A percentile compares a stretch with the other conserved stretches of the same genome.
Conservation (phyloP, 2,888 invertebrate genomes). For the Campoplex nolae region DNA sequence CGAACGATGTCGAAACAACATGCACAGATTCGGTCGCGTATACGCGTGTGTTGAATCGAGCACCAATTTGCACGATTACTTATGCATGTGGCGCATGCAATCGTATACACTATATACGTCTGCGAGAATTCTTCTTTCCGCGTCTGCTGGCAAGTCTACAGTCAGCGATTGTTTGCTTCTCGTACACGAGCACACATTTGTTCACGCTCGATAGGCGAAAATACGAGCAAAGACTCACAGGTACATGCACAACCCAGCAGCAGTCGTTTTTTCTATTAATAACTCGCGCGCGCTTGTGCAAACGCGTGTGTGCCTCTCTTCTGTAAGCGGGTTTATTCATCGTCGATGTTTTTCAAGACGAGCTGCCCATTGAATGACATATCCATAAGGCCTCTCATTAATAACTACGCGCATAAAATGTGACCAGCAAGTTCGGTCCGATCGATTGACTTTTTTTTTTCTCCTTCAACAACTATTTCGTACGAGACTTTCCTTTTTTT, state of each 20-base stretch:
- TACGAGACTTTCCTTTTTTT: not conserved
- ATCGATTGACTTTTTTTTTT: not conserved
- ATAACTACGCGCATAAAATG: not conserved
- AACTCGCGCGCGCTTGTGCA: not conserved
- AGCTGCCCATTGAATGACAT: not conserved
- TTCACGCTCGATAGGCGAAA: constrained; percentile 7
- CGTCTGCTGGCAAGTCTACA: constrained; percentile 10
- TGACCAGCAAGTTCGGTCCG: not conserved
- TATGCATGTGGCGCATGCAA: constrained; percentile 7
- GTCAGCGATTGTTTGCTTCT: not conserved
- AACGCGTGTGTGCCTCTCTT: not conserved
- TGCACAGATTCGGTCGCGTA: too few species aligned
- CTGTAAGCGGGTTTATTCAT: not conserved
- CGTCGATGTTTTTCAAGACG: constrained; percentile 24
- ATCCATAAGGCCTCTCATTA: not conserved
- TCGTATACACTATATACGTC: not conserved
- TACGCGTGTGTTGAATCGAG: not conserved
- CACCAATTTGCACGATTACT: constrained; percentile 16
- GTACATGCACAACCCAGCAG: not conserved
- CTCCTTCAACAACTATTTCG: not conserved
- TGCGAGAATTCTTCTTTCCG: constrained; percentile 9
- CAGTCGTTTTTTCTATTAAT: constrained; percentile 11
- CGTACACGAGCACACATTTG: not conserved
- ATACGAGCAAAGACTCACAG: constrained; percentile 7
- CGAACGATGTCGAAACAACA: not conserved